These are phyloP conservation scores for Lepus timidus DNA, from an alignment of 2,113 vertebrate genomes.

Conservation along the genomic window DNA sequence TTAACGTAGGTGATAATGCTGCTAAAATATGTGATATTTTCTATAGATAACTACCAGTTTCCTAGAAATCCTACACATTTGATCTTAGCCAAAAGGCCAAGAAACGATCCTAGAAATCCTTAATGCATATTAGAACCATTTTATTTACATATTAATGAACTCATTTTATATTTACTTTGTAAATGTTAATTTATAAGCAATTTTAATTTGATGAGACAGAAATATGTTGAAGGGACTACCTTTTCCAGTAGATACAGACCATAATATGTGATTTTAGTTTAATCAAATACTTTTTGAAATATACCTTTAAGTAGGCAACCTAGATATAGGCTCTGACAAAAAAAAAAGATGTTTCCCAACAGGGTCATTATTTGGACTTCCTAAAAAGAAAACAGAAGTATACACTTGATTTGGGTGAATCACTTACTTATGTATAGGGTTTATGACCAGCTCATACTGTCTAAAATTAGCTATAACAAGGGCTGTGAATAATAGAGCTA, in stretches of 20 bases:
- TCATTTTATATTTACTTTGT: not conserved
- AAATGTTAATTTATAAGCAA: not conserved
- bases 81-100: too few species aligned
- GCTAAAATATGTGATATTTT: slow-evolving; percentile 17
- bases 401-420: not conserved
- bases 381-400: not conserved
- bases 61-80: too few species aligned
- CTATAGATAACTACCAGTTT: not conserved
- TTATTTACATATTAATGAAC: not conserved
- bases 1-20: not conserved
- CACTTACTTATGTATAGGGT: not conserved
- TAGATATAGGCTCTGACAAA: not conserved
- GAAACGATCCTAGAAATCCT: not conserved
- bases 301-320: not conserved
- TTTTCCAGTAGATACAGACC: not conserved
- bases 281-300: not conserved
- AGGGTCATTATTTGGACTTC: not conserved
- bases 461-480: not conserved
- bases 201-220: not conserved
- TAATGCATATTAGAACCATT: not conserved
- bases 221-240: not conserved
- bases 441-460: not conserved
- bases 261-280: not conserved
- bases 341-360: not conserved
- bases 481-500: not conserved